Percentiles rank a stretch among this genome's conserved stretches.
Conservation (phyloP, 2,113 vertebrate species). For the Dicentrarchus labrax region DNA sequence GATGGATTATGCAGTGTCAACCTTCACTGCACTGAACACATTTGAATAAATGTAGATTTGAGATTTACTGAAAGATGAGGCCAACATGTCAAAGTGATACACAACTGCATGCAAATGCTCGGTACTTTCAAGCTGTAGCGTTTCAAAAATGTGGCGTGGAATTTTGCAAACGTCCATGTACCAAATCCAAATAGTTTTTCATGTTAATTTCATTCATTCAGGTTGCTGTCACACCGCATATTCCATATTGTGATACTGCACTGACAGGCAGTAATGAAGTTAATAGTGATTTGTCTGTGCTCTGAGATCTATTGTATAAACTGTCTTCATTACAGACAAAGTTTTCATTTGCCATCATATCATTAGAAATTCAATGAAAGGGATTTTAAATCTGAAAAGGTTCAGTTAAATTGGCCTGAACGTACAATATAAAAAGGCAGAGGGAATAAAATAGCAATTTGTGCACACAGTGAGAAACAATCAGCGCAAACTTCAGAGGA, state of each 20-base stretch:
- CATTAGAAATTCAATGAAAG: constrained; percentile 60
- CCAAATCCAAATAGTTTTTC: constrained; percentile 32
- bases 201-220: constrained; percentile 49
- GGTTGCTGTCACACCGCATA: constrained; percentile 32
- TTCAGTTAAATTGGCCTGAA: constrained; percentile 70
- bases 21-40: constrained; percentile 64
- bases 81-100: constrained; percentile 76
- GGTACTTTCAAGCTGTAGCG: constrained; percentile 32
- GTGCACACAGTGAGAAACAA: constrained; percentile 68
- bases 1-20: constrained; percentile 79
- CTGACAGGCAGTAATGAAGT: constrained; percentile 56
- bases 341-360: constrained; percentile 55
- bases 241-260: constrained; percentile 12
- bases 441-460: constrained; percentile 62
- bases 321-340: constrained; percentile 46
- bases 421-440: constrained; percentile 23
- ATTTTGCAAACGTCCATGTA: constrained; percentile 40
- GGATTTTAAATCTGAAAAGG: constrained; percentile 58
- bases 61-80: constrained; percentile 76
- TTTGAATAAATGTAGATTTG: constrained; percentile 82
- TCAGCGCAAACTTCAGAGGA: constrained; percentile 65
- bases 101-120: constrained; percentile 76
- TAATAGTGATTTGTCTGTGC: constrained; percentile 45
- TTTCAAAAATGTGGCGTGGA: constrained; percentile 30
- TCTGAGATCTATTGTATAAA: constrained; percentile 37